A percentile compares a stretch with the other conserved stretches of the same genome.
Evolutionary conservation across 2,797 vertebrate genomes (phyloP).

Genomic region (Microhierax caerulescens): DNA sequence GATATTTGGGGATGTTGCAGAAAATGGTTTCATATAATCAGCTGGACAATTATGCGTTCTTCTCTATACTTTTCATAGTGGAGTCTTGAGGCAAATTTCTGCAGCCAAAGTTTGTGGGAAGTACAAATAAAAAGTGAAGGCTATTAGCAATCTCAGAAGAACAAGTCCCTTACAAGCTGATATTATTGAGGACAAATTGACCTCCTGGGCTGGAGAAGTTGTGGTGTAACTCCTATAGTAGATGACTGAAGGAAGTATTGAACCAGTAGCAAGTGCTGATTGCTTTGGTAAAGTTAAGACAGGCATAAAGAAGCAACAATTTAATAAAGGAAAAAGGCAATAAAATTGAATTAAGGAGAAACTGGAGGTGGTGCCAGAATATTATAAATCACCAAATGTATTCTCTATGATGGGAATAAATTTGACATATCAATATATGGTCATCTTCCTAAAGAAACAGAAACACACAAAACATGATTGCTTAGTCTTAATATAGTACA

Average conservation of each 20-base stretch:
- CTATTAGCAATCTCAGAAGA: neutral
- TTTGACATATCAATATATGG: neutral
- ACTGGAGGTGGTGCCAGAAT: neutral
- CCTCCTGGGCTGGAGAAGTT: neutral
- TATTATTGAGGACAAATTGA: neutral
- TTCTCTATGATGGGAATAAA: neutral
- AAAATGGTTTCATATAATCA: neutral
- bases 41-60: neutral
- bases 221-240: neutral
- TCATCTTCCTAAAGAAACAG: neutral
- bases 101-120: slow-evolving; percentile 11
- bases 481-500: neutral
- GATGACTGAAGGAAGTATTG: neutral
- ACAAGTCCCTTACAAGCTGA: neutral
- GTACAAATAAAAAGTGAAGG: slow-evolving; percentile 5
- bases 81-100: neutral
- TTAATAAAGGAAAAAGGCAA: neutral
- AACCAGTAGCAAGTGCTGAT: neutral
- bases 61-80: neutral
- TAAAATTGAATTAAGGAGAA: neutral
- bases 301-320: neutral
- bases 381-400: neutral
- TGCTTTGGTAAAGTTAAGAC: neutral
- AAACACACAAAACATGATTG: neutral
- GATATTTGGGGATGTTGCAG: neutral